Conservation (phyloP, 2,888 invertebrate genomes). For the Philonicus albiceps region DNA sequence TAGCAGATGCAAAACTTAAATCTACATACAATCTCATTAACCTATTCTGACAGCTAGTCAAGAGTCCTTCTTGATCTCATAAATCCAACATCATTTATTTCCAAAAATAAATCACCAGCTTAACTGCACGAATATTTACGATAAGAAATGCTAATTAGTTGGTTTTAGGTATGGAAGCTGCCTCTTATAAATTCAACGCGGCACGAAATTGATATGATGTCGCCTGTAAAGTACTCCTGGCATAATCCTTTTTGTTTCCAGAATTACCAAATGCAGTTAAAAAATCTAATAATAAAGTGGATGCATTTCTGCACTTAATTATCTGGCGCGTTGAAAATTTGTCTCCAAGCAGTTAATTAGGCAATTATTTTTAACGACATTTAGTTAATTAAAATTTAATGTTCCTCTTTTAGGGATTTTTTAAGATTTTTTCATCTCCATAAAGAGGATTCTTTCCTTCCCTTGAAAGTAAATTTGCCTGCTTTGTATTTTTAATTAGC, state of each 20-base stretch:
- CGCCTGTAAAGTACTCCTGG: not conserved
- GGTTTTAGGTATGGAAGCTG: not conserved
- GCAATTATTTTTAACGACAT: conserved; percentile 13
- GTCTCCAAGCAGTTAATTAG: not conserved
- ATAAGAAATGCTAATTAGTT: not conserved
- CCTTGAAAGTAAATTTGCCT: not conserved
- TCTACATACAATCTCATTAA: not conserved
- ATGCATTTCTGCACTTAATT: conserved; percentile 14
- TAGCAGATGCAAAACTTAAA: not conserved
- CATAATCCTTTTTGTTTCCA: not conserved
- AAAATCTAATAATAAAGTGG: not conserved
- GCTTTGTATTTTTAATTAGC: not conserved
- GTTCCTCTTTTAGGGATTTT: not conserved
- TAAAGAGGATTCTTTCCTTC: not conserved
- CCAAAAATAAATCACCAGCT: not conserved
- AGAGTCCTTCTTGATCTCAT: not conserved
- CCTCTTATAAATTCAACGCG: not conserved
- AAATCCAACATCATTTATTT: not conserved
- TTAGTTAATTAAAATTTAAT: conserved; percentile 26
- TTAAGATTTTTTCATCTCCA: not conserved
- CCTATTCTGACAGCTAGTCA: not conserved
- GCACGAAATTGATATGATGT: not conserved
- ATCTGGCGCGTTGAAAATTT: conserved; percentile 8
- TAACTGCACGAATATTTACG: not conserved
- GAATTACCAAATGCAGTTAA: not conserved